Percentiles rank a stretch among this genome's conserved stretches.
These are phyloP conservation scores for Caradrina kadenii DNA, from an alignment of 2,888 invertebrate genomes.

Conservation along the genomic window DNA sequence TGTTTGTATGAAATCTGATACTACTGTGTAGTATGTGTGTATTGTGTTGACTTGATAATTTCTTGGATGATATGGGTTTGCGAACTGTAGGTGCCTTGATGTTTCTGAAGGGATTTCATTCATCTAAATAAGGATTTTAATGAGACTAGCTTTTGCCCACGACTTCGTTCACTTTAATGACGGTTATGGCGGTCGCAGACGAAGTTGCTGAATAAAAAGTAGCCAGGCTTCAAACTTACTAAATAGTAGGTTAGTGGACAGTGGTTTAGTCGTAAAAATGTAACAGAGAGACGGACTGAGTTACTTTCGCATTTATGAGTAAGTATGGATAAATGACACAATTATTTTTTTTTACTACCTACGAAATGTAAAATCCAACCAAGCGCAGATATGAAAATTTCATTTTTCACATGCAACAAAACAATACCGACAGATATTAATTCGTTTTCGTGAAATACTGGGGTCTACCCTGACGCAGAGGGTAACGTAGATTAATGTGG, in stretches of 20 bases:
- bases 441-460: slow-evolving; percentile 25
- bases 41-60: slow-evolving; percentile 24
- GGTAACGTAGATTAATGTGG: slow-evolving; percentile 56
- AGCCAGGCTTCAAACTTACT: too few species aligned
- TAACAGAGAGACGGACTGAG: too few species aligned
- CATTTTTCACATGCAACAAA: slow-evolving; percentile 8
- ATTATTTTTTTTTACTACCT: too few species aligned
- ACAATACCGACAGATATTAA: slow-evolving; percentile 25
- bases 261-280: too few species aligned
- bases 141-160: too few species aligned
- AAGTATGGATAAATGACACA: too few species aligned
- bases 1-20: slow-evolving; percentile 23
- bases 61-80: slow-evolving; percentile 4
- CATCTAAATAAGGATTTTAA: not conserved
- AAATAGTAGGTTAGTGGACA: too few species aligned
- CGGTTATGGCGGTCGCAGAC: too few species aligned
- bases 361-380: not conserved
- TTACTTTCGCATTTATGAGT: too few species aligned
- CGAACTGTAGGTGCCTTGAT: not conserved
- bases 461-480: slow-evolving; percentile 19
- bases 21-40: slow-evolving; percentile 15
- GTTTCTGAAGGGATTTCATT: not conserved
- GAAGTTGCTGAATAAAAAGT: too few species aligned
- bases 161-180: too few species aligned
- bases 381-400: not conserved